A percentile compares a stretch with the other conserved stretches of the same genome.
These are phyloP conservation scores for Nematopogon swammerdamellus DNA, from an alignment of 2,888 invertebrate genomes.

Conservation along the genomic window DNA sequence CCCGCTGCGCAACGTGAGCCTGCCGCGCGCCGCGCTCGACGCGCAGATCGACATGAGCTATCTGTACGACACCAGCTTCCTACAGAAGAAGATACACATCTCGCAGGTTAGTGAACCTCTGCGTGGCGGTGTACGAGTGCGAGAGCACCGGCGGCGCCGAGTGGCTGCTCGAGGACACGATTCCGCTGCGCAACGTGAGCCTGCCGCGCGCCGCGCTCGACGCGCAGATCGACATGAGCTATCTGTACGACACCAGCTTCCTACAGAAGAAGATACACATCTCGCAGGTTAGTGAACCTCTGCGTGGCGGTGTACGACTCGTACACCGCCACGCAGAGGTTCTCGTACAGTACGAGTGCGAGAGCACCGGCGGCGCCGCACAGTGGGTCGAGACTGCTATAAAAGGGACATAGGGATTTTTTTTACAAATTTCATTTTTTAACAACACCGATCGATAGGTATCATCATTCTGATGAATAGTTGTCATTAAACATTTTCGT, in stretches of 20 bases:
- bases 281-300: conserved; percentile 66
- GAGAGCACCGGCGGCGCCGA: conserved; percentile 95
- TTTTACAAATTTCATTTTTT: too few relatives aligned
- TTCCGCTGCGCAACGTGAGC: conserved; percentile 89
- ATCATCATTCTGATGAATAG: too few relatives aligned
- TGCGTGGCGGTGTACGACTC: conserved; percentile 89
- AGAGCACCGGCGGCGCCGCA: conserved; percentile 96
- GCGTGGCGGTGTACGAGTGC: conserved; percentile 97
- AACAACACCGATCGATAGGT: too few relatives aligned
- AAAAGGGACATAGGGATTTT: too few relatives aligned
- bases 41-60: conserved; percentile 82
- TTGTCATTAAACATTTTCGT: too few relatives aligned
- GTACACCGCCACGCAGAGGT: too few relatives aligned
- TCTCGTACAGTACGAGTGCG: conserved; percentile 99
- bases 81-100: conserved; percentile 78
- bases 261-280: conserved; percentile 79
- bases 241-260: conserved; percentile 74
- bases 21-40: conserved; percentile 79
- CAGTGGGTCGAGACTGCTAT: too few relatives aligned
- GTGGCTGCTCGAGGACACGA: conserved; percentile 95
- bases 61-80: conserved; percentile 71
- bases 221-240: conserved; percentile 78
- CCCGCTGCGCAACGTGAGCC: conserved; percentile 86
- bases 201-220: conserved; percentile 80
- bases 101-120: conserved; percentile 69